Evolutionary conservation across 2,888 invertebrate species (phyloP), one percentile per base, ranked within the genome.

Genomic region (Brachyptera risi): DNA sequence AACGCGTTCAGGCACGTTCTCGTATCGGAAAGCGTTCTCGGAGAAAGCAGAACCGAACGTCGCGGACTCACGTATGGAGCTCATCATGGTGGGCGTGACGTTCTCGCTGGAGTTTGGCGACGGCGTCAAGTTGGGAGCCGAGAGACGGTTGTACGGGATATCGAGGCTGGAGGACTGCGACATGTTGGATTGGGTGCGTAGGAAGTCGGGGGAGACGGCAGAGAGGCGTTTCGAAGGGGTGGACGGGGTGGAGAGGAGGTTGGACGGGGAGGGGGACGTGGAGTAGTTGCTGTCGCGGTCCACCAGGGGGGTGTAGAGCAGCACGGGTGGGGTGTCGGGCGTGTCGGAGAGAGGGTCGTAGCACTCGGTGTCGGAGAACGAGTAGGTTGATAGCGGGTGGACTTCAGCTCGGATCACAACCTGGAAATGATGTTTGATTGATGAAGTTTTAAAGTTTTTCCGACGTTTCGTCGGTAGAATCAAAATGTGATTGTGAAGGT

Each of bases 401-500:
- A 77, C 70, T 62, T 77, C 77, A 5, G 76, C 77, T 9, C 74
- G 73, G 13, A 76, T 73, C 71, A 76, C 73, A n/a, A 77, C 72
- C 74, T 76, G n/a, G n/a, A n/a, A n/a, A n/a, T n/a, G n/a, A n/a
- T n/a, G n/a, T n/a, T 11, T 7, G 11, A 31, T 11, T 31, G 35
- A 31, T 5, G 11, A 31, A 5, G 35, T n/a, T n/a, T n/a, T n/a
- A n/a, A n/a, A n/a, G n/a, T n/a, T n/a, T n/a, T n/a, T n/a, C n/a
- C n/a, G n/a, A n/a, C n/a, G n/a, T n/a, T n/a, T n/a, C n/a, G n/a
- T n/a, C n/a, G n/a, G n/a, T n/a, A n/a, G n/a, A n/a, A n/a, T n/a
- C n/a, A n/a, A n/a, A n/a, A n/a, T n/a, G n/a, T n/a, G n/a, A n/a
- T n/a, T n/a, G n/a, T n/a, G n/a, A n/a, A n/a, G n/a, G n/a, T n/a